Base-by-base conservation (phyloP, 2,113 vertebrate species). In the Lathamus discolor region DNA sequence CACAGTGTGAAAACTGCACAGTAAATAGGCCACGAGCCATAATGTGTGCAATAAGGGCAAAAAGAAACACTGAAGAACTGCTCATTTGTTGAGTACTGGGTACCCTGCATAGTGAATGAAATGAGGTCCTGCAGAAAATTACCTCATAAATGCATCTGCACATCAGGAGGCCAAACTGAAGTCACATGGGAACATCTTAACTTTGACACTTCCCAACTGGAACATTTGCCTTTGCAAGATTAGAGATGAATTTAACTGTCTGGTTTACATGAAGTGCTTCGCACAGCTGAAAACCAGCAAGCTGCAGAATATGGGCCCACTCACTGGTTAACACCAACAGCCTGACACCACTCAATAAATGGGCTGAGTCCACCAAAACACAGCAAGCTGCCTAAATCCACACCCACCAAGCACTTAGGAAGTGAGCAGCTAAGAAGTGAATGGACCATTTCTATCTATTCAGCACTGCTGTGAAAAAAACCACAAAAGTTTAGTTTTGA, bases 401-500 rank as follows among this genome's bases (percentile, higher is more conserved):
- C 25, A 55, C 15, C 35, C 52, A 44, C 39, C 2, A 2, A 78
- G 37, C 25, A 25, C 52, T 61, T 64, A 41, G 24, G 69, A 55
- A 43, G 31, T 17, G 23, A 73, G 33, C 3, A 59, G 16, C 28
- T 48, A 57, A 25, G 22, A 70, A 78, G 11, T 4, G 7, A 85
- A 80, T 0, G 11, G 44, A 41, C 44, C 29, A 16, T 16, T 72
- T 63, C 82, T 35, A 88, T 82, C 93, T 86, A 95, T 62, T 96
- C 95, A 96, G 92, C 79, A 52, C 17, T 78, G 19, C 29, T 75
- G 37, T 11, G 33, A 88, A 46, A 91, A 91, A 80, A 83, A 85
- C 4, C 31, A 22, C 31, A 57, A n/a, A 97, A 97, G 96, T 98
- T 97, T 83, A 84, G 90, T 97, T 97, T 97, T 31, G 37, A 66